These are phyloP conservation scores for Pangasianodon hypophthalmus DNA, from an alignment of 2,113 vertebrate genomes.

Conservation along the genomic window DNA sequence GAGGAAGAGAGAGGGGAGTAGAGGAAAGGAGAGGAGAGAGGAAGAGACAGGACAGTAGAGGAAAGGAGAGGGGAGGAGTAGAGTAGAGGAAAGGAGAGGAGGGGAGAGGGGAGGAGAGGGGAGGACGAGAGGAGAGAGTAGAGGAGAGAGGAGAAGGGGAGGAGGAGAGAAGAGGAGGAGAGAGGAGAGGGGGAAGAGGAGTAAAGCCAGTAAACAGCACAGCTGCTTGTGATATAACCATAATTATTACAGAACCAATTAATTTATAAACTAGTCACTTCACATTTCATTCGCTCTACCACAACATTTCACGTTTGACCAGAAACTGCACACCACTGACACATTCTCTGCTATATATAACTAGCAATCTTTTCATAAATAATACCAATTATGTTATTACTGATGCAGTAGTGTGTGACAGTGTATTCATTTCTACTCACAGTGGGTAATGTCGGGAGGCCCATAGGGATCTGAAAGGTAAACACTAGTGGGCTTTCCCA, in stretches of 20 bases:
- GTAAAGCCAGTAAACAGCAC: neutral
- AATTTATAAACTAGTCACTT: neutral
- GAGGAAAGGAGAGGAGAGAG: neutral
- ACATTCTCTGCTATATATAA: neutral
- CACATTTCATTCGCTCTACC: neutral
- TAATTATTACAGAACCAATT: neutral
- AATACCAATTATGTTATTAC: neutral
- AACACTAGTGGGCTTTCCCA: conserved; percentile 93
- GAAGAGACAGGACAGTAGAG: too few species aligned
- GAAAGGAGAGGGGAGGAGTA: too few species aligned
- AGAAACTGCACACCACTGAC: neutral
- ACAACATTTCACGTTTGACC: neutral
- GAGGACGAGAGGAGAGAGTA: fast-evolving
- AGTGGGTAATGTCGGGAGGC: conserved; percentile 93
- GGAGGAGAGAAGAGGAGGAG: neutral
- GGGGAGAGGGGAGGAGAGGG: neutral
- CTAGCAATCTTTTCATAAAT: neutral
- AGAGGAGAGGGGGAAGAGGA: fast-evolving
- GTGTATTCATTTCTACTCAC: conserved; percentile 77
- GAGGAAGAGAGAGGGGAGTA: neutral
- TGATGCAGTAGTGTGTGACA: neutral
- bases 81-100: neutral
- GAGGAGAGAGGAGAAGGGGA: neutral
- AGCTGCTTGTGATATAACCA: neutral
- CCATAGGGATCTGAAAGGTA: conserved; percentile 96